Conservation (phyloP, 2,797 vertebrate species). For the Tachyglossus aculeatus region DNA sequence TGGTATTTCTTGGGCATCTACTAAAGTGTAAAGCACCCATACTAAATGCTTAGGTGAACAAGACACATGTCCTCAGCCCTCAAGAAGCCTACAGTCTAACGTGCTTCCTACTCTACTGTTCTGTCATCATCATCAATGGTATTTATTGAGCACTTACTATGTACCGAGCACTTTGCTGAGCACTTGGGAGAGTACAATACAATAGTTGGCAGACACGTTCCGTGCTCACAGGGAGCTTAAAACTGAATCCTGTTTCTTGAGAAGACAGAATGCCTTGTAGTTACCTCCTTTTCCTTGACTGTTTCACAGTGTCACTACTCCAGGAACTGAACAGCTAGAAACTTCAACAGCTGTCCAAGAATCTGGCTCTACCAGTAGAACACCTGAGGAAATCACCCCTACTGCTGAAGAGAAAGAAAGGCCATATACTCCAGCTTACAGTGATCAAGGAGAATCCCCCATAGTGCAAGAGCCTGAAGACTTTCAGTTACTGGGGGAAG, state of each 20-base stretch:
- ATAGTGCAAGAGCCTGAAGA: constrained; percentile 80
- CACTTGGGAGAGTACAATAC: no score
- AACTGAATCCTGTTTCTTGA: no score
- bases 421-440: constrained; percentile 14
- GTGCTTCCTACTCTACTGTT: neutral
- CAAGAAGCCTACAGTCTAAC: no score
- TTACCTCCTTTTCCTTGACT: neutral
- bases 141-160: no score
- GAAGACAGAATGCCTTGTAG: neutral
- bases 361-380: constrained; percentile 41
- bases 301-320: constrained; percentile 63
- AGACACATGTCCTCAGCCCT: no score
- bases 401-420: constrained; percentile 39
- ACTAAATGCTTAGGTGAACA: no score
- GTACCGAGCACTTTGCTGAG: no score
- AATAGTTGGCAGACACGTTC: no score
- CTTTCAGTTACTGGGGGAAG: constrained; percentile 32
- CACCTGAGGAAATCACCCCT: constrained; percentile 24
- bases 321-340: constrained; percentile 43
- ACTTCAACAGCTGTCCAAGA: constrained; percentile 34
- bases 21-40: no score
- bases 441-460: constrained; percentile 69
- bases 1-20: no score
- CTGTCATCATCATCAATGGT: no score
- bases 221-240: no score